These are phyloP conservation scores for Peromyscus leucopus DNA, from an alignment of 2,113 vertebrate genomes.

Conservation along the genomic window DNA sequence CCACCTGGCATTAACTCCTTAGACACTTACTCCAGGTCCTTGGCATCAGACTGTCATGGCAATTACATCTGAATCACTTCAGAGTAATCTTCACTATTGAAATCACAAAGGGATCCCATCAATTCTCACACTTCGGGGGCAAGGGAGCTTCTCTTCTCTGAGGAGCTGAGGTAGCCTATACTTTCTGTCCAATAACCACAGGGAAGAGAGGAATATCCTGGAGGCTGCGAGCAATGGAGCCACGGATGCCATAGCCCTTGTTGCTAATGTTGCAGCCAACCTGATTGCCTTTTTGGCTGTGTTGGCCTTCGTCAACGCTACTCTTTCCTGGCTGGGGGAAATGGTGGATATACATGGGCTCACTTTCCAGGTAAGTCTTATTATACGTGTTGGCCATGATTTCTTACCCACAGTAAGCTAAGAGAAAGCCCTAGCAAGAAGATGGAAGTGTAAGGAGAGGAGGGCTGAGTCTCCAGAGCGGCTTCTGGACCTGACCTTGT, in stretches of 20 bases:
- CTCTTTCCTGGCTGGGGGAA: conserved; percentile 92
- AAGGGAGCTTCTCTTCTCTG: conserved; percentile 18
- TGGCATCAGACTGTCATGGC: not conserved
- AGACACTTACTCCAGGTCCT: not conserved
- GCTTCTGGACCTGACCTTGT: not conserved
- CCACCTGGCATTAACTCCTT: not conserved
- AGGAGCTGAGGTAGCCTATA: not conserved
- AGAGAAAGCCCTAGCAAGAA: not conserved
- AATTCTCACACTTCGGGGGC: not conserved
- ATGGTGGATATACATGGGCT: conserved; percentile 92
- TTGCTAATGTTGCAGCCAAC: conserved; percentile 94
- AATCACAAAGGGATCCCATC: not conserved
- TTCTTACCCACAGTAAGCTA: not conserved
- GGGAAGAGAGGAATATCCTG: conserved; percentile 93
- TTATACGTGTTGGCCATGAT: not conserved
- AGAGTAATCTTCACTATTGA: not conserved
- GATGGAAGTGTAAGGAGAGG: not conserved
- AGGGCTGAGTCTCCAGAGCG: not conserved
- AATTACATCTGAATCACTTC: conserved; percentile 9
- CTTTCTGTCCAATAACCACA: conserved; percentile 74
- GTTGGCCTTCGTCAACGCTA: conserved; percentile 92
- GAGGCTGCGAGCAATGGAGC: conserved; percentile 96
- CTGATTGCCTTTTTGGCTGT: conserved; percentile 94
- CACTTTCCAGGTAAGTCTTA: conserved; percentile 92
- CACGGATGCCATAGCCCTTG: conserved; percentile 89